phyloP scores from a whole-genome alignment of 2,888 invertebrate genomes.

The Druceiella hillmani region DNA sequence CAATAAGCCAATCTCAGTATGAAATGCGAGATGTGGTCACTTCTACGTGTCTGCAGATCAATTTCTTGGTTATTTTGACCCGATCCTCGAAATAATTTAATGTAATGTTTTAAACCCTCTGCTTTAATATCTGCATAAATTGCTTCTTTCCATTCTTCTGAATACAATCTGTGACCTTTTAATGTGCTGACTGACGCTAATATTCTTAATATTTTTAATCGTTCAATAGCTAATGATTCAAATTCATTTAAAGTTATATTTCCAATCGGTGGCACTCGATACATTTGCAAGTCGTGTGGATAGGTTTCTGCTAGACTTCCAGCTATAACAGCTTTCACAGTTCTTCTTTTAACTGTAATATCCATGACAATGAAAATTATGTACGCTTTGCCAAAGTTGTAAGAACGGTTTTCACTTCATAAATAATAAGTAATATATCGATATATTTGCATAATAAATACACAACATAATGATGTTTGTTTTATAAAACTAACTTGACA shows the following conservation, averaged over 20 bases:
- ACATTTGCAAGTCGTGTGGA: conserved; percentile 75
- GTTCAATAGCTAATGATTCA: conserved; percentile 80
- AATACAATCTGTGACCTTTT: conserved; percentile 55
- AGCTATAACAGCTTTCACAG: too few relatives aligned
- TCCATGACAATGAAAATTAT: too few relatives aligned
- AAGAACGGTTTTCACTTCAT: too few relatives aligned
- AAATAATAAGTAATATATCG: too few relatives aligned
- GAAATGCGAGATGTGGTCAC: conserved; percentile 91
- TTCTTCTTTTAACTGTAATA: too few relatives aligned
- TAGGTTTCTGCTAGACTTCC: conserved; percentile 53
- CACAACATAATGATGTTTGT: too few relatives aligned
- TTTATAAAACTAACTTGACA: too few relatives aligned
- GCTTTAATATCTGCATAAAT: conserved; percentile 60
- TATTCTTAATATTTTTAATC: conserved; percentile 71
- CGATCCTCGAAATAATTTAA: conserved; percentile 54
- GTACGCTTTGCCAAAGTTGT: too few relatives aligned
- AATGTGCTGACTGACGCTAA: conserved; percentile 66
- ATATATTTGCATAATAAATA: too few relatives aligned
- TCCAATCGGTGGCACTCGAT: conserved; percentile 67
- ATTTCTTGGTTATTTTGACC: conserved; percentile 51
- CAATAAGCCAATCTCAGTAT: conserved; percentile 90
- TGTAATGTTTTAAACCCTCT: conserved; percentile 61
- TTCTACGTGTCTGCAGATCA: conserved; percentile 61
- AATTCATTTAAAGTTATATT: conserved; percentile 77
- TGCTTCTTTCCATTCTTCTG: conserved; percentile 63